A percentile compares a stretch with the other conserved stretches of the same genome.
Conservation (phyloP, 2,797 vertebrate genomes). For the Passerculus sandwichensis region DNA sequence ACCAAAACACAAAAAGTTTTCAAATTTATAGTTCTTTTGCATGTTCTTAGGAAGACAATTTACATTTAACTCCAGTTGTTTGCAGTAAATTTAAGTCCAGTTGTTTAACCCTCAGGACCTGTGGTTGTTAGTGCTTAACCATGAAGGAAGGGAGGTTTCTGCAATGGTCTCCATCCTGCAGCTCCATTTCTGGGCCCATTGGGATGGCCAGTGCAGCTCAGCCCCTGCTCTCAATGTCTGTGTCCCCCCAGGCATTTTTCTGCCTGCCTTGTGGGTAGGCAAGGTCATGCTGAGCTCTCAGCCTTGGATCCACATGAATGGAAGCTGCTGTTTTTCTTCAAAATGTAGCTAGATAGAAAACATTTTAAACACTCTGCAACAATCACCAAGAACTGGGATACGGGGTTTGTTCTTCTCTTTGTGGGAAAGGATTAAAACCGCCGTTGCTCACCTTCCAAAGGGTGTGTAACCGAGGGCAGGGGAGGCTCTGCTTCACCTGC, state of each 20-base stretch:
- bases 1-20: background rate
- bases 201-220: background rate
- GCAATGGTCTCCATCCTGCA: background rate
- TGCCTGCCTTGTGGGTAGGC: background rate
- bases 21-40: background rate
- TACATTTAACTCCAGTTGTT: background rate
- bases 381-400: background rate
- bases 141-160: background rate
- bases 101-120: background rate
- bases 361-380: background rate
- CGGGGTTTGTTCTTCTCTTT: background rate
- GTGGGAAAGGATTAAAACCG: background rate
- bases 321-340: background rate
- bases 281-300: background rate
- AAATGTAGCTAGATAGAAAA: background rate
- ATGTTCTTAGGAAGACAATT: background rate
- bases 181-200: background rate
- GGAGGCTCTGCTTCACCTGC: constrained; percentile 14
- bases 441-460: background rate
- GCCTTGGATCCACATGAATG: background rate
- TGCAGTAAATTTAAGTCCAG: background rate
- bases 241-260: background rate
- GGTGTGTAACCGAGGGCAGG: background rate
- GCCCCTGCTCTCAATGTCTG: background rate
- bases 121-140: fast-evolving